phyloP scores from a whole-genome alignment of 2,113 vertebrate species.

The Scytalopus superciliaris region DNA sequence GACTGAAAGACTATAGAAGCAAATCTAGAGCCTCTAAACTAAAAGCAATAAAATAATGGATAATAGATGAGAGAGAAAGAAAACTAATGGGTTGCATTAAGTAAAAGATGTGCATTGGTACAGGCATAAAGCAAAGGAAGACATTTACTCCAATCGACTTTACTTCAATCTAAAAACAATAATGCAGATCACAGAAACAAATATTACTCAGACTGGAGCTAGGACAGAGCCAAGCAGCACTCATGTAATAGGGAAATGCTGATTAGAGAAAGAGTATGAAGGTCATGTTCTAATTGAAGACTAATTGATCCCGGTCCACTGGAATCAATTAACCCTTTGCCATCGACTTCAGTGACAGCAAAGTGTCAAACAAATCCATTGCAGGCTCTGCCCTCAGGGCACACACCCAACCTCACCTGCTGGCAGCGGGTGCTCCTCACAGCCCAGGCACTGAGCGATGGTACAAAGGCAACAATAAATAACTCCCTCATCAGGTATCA shows the following conservation, averaged over 20 bases:
- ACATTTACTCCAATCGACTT: neutral
- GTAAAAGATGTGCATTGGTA: neutral
- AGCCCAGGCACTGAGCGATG: neutral
- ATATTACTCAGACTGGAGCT: neutral
- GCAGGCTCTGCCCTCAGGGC: neutral
- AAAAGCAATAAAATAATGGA: neutral
- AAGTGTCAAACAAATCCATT: neutral
- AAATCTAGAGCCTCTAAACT: neutral
- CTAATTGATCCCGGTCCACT: neutral
- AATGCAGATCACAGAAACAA: neutral
- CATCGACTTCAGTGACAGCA: neutral
- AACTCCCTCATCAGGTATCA: rapidly evolving
- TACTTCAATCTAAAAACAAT: neutral
- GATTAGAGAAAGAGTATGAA: neutral
- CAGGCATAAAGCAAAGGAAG: neutral
- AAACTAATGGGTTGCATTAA: neutral
- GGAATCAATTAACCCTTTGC: neutral
- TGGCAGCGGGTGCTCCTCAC: rapidly evolving
- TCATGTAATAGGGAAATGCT: neutral
- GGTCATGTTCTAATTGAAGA: conserved; percentile 22
- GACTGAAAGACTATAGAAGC: neutral
- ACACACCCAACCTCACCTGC: neutral
- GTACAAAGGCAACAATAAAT: neutral
- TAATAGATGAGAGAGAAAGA: neutral
- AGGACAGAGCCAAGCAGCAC: neutral